A percentile compares a stretch with the other conserved stretches of the same genome.
Conservation (phyloP, 2,888 invertebrate genomes). For the Nemotelus pantherinus region DNA sequence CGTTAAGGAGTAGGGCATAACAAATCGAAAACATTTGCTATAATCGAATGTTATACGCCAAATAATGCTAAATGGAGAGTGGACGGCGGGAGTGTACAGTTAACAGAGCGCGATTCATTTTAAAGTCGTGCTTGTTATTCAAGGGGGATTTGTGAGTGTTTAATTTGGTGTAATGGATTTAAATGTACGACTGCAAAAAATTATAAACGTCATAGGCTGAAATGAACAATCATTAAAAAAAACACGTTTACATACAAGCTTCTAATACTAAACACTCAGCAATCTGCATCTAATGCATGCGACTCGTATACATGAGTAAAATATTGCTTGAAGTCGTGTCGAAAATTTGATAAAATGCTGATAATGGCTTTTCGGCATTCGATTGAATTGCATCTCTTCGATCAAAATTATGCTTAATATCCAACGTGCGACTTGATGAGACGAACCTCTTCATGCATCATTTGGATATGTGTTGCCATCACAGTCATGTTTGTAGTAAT, state of each 20-base stretch:
- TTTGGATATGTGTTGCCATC: constrained; percentile 24
- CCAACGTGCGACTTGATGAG: constrained; percentile 40
- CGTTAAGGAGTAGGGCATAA: constrained; percentile 35
- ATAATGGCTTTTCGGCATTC: constrained; percentile 46
- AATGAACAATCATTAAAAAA: too few relatives aligned
- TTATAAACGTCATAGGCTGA: too few relatives aligned
- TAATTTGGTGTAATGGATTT: too few relatives aligned
- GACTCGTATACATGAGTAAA: background rate
- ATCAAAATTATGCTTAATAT: constrained; percentile 45
- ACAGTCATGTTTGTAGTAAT: constrained; percentile 14
- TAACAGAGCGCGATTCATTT: too few relatives aligned
- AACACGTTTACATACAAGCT: too few relatives aligned
- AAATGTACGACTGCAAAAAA: too few relatives aligned
- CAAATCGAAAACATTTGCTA: constrained; percentile 39
- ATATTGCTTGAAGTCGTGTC: constrained; percentile 41
- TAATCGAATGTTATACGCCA: constrained; percentile 32
- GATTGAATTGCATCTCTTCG: constrained; percentile 42
- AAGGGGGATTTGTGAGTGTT: too few relatives aligned
- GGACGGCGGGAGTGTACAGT: too few relatives aligned
- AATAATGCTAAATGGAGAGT: background rate
- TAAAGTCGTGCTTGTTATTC: too few relatives aligned
- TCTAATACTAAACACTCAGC: too few relatives aligned
- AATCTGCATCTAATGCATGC: too few relatives aligned
- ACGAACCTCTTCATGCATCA: constrained; percentile 12
- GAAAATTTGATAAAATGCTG: constrained; percentile 51